phyloP scores from a whole-genome alignment of 2,888 invertebrate genomes.

The Macaria notata region DNA sequence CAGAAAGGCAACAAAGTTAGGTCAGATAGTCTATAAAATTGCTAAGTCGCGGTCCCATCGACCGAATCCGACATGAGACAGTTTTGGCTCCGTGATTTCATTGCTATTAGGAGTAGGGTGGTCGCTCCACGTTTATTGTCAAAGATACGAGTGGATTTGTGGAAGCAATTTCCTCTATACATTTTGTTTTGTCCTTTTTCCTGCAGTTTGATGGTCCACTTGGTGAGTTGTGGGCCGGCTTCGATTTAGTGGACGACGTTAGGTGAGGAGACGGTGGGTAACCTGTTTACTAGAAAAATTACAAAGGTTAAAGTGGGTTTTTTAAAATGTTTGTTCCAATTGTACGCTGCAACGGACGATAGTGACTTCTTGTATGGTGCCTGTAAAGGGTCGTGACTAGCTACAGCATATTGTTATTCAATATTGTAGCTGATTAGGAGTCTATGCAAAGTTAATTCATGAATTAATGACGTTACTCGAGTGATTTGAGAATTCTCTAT shows the following conservation, averaged over 20 bases:
- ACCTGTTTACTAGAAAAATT: slow-evolving; percentile 5
- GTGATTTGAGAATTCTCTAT: too few species aligned
- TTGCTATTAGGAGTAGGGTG: slow-evolving; percentile 72
- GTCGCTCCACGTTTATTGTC: slow-evolving; percentile 79
- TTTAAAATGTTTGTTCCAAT: too few species aligned
- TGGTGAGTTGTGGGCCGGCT: slow-evolving; percentile 73
- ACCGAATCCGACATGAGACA: slow-evolving; percentile 64
- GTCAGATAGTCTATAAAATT: slow-evolving; percentile 55
- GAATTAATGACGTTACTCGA: too few species aligned
- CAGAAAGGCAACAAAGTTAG: slow-evolving; percentile 41
- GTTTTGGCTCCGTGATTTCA: slow-evolving; percentile 82
- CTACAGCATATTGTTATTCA: too few species aligned
- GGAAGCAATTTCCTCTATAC: slow-evolving; percentile 83
- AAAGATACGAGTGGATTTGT: slow-evolving; percentile 82
- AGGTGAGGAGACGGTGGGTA: slow-evolving; percentile 17
- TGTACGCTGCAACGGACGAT: too few species aligned
- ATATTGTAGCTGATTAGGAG: too few species aligned
- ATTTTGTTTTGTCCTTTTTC: slow-evolving; percentile 82
- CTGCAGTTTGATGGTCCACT: slow-evolving; percentile 79
- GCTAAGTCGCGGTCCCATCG: slow-evolving; percentile 56
- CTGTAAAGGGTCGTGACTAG: too few species aligned
- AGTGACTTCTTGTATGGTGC: too few species aligned
- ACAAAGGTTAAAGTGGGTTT: too few species aligned
- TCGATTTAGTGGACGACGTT: slow-evolving; percentile 73
- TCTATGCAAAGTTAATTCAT: too few species aligned